Evolutionary conservation across 2,113 vertebrate species (phyloP), one percentile per base, ranked within the genome.

Genomic region (Microcebus murinus): DNA sequence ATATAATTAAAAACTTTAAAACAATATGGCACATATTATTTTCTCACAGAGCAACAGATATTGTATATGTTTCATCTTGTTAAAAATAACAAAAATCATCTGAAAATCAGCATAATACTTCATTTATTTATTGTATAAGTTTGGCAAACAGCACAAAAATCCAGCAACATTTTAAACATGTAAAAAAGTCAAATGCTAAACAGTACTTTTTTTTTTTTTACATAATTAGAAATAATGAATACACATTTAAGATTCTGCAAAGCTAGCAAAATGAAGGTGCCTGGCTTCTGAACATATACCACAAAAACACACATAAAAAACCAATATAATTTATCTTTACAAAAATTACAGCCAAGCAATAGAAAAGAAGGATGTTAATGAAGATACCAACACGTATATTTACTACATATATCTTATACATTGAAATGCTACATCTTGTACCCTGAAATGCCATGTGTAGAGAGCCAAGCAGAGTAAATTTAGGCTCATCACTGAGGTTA

Each of bases 131-230:
- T 91, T 89, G 52, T 98, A 52, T 96, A 97, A 97, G 90, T 98
- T 94, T 98, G 97, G 97, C 95, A 97, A 98, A 98, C 88, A 98
- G 97, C 98, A 98, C 97, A 84, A 98, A 97, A 98, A 95, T 97
- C 95, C 95, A 95, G 94, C 94, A 97, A 98, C 86, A 97, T 96
- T 97, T 98, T 90, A 96, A 97, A 96, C 87, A 98, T 11, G 65
- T 97, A 98, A 92, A 98, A 98, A 98, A 97, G 97, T 88, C 97
- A 89, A 97, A 42, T 94, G 96, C 87, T 80, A 92, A 97, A 97
- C 90, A 97, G 88, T 76, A 97, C 67, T 68, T 71, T 89, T 92
- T 94, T 94, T 86, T 92, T 80, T 76, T 89, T 93, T 70, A 97
- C 55, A 68, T 96, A 76, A 97, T 4, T 97, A 96, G 94, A 98